Percentiles rank a stretch among this genome's conserved stretches.
Conservation (phyloP, 2,113 vertebrate species). For the Orientallactaga bullata region DNA sequence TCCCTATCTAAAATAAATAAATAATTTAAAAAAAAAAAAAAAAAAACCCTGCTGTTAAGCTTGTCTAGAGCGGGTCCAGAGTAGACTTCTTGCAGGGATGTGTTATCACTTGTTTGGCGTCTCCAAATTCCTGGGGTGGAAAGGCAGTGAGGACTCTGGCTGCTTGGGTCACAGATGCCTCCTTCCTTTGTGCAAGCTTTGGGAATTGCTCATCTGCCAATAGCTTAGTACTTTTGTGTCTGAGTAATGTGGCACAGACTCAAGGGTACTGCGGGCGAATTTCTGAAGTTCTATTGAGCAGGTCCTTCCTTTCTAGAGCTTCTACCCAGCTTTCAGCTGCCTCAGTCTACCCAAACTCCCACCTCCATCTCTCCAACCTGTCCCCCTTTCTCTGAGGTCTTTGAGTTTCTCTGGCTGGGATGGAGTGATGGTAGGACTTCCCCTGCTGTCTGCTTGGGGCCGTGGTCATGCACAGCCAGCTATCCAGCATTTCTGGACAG, state of each 20-base stretch:
- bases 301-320: not conserved
- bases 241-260: not conserved
- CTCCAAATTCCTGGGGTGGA: not conserved
- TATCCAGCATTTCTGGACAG: not conserved
- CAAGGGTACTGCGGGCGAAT: accelerated
- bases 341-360: too few relatives aligned
- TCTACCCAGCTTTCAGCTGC: not conserved
- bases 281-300: not conserved
- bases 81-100: not conserved
- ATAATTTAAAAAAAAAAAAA: too few relatives aligned
- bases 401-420: not conserved
- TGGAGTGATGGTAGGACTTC: not conserved
- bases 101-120: not conserved
- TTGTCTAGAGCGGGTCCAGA: not conserved
- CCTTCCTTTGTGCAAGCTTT: not conserved
- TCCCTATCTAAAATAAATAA: too few relatives aligned
- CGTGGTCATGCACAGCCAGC: not conserved
- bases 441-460: accelerated
- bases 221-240: not conserved
- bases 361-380: not conserved
- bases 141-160: not conserved
- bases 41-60: too few relatives aligned
- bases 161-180: not conserved
- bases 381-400: too few relatives aligned
- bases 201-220: not conserved